Evolutionary conservation across 2,797 vertebrate species (phyloP).

Genomic region (Xenopus petersii): DNA sequence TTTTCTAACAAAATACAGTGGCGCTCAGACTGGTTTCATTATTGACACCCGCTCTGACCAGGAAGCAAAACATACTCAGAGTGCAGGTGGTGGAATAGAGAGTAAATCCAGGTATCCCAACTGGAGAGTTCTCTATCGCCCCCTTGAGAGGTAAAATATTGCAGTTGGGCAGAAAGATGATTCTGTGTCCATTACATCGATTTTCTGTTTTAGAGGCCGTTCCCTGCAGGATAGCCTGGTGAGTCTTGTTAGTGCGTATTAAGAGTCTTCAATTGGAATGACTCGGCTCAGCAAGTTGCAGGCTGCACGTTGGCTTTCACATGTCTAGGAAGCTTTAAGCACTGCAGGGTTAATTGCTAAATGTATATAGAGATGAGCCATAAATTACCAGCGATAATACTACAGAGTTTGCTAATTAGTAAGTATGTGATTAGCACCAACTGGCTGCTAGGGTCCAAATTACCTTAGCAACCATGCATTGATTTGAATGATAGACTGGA

Average conservation of each 20-base stretch:
- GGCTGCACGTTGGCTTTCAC: constrained; percentile 80
- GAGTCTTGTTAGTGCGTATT: constrained; percentile 75
- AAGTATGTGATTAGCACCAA: no score
- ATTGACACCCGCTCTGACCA: constrained; percentile 77
- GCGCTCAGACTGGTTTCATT: constrained; percentile 63
- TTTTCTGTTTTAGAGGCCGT: constrained; percentile 66
- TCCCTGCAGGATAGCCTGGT: constrained; percentile 78
- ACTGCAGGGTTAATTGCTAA: constrained; percentile 78
- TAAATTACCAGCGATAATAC: no score
- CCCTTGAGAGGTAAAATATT: constrained; percentile 74
- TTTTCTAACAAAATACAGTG: neutral
- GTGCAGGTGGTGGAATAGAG: constrained; percentile 76
- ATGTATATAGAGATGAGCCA: constrained; percentile 78
- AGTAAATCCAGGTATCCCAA: constrained; percentile 69
- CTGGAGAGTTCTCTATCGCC: constrained; percentile 77
- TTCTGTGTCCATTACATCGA: neutral
- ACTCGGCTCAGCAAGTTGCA: constrained; percentile 84
- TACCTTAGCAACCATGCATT: no score
- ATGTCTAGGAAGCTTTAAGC: constrained; percentile 77
- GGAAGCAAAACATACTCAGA: constrained; percentile 75
- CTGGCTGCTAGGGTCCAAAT: no score
- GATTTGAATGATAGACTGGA: no score
- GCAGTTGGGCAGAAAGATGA: neutral
- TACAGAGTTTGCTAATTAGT: no score
- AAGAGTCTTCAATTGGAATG: constrained; percentile 66